Evolutionary conservation across 2,888 invertebrate genomes (phyloP), one percentile per base, ranked within the genome.

Genomic region (Atrina japonica): DNA sequence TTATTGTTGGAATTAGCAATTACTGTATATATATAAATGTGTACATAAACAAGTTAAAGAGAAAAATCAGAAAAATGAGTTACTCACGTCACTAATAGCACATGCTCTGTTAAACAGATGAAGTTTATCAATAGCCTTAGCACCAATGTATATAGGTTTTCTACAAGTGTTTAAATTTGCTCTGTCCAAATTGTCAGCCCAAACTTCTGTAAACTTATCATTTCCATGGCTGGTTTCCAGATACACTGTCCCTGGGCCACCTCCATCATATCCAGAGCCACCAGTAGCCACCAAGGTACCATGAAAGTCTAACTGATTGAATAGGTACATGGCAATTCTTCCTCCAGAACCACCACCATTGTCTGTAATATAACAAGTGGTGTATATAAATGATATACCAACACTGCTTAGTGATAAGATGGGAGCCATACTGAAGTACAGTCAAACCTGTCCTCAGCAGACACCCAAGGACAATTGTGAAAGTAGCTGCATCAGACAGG

Each of bases 281-380:
- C 84, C 84, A 7, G 75, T 53, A 6, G 85, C 80, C 2, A 66
- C 69, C 2, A 83, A n/a, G 0, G 53, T 52, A 18, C 85, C 85
- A 2, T 76, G 68, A 70, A 84, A 85, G 14, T 63, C 50, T 45
- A 75, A 68, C 18, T 59, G 29, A 18, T 84, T 82, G 18, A 43
- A 35, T 16, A 85, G 70, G 53, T 75, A 70, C 16, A 85, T 50
- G 21, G 81, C 70, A 7, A 85, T 77, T 43, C 82, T 72, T 0
- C 85, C 86, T 3, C 83, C 86, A 52, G 80, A 77, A 7, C 83
- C 84, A n/a, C 74, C 82, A 40, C 83, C 83, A 70, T 78, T 82
- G 49, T 63, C 84, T 81, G 60, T 16, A 66, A 70, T 56, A 61
- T 29, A 29, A 18, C 3, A n/a, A n/a, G n/a, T n/a, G n/a, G n/a